Evolutionary conservation across 2,888 invertebrate genomes (phyloP).

Genomic region (Tipula lateralis): DNA sequence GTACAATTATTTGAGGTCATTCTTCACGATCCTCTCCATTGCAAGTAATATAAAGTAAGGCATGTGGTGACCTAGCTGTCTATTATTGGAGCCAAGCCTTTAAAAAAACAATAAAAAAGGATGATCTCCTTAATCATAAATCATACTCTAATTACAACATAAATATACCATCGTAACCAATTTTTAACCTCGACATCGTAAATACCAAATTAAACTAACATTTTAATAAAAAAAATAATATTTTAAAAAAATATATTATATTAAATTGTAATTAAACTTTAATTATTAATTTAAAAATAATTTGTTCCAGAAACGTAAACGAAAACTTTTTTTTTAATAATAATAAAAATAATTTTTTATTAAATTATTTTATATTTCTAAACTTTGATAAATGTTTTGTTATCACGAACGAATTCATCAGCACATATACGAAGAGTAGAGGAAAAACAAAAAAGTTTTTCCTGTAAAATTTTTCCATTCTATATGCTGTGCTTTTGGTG

Average conservation of each 20-base stretch:
- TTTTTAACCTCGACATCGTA: background rate
- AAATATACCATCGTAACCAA: background rate
- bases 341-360: background rate
- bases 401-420: constrained; percentile 11
- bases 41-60: no score
- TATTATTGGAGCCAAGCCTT: no score
- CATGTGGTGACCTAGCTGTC: no score
- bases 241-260: background rate
- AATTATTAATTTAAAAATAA: background rate
- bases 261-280: constrained; percentile 1
- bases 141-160: background rate
- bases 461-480: background rate
- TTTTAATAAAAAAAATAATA: background rate
- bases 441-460: background rate
- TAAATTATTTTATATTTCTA: background rate
- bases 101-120: no score
- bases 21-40: no score
- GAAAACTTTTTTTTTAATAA: background rate
- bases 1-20: no score
- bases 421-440: background rate
- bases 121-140: no score
- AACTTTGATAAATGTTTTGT: background rate
- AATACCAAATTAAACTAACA: background rate
- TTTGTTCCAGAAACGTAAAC: background rate
- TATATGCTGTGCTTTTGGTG: background rate